Base-by-base conservation (phyloP, 2,888 invertebrate genomes). In the Invenusta paracnida region DNA sequence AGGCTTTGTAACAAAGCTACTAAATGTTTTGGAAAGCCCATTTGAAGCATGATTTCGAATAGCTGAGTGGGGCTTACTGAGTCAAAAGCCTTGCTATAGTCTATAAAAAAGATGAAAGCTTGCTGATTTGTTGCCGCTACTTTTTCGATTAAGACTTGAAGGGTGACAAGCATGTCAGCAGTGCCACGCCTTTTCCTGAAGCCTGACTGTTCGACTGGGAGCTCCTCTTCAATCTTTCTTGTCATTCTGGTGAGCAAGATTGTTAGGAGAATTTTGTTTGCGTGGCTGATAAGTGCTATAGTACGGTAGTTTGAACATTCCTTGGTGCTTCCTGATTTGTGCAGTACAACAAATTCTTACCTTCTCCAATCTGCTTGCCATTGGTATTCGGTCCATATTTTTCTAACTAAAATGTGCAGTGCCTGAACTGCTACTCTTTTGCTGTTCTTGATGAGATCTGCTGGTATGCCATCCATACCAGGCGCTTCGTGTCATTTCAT, bases 251-350 rank as follows among this genome's bases (percentile, higher is more conserved):
- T 23, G 30, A 48, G 84, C 27, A 84, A 48, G 23, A 84, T 67
- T 28, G 28, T 84, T 48, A 84, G 48, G 48, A 84, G 30, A 2
- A 84, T 84, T 48, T 84, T 84, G 84, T 66, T 84, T 17, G 79
- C 79, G 28, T 79, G 79, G 79, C 79, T 79, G 79, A 79, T 79
- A 27, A 79, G 79, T 79, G 79, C 79, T 23, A 79, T 79, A 2
- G 28, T 79, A 25, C 79, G 23, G 79, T 79, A 79, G 79, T 79
- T 79, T 29, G 84, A 2, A 28, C 84, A 84, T 5, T 84, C 67
- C 67, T 84, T 84, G 27, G 48, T 67, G 66, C 67, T 67, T 84
- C 67, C 67, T 0, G 25, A 66, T 67, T 84, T 84, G 0, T 31
- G 27, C 23, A 84, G 31, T 17, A 67, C 48, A 25, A 84, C 28